Evolutionary conservation across 1,140 invertebrate species (phyloP).

Genomic region (Magallana gigas): DNA sequence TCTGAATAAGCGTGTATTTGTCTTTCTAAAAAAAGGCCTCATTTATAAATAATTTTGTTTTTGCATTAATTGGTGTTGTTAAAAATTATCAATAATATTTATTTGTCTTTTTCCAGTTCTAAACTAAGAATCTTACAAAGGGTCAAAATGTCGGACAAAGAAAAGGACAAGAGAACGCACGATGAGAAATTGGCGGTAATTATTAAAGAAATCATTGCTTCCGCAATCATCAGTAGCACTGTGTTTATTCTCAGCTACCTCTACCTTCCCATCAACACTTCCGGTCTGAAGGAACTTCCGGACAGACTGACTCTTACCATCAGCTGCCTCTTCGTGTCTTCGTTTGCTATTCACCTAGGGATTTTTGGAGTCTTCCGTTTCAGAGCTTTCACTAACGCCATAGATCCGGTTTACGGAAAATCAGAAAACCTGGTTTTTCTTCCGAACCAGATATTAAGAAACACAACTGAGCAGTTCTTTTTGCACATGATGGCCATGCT

Average conservation of each 20-base stretch:
- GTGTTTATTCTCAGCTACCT: not conserved
- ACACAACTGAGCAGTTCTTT: constrained; percentile 48
- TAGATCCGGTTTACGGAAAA: not conserved
- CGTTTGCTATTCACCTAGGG: not conserved
- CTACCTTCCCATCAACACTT: not conserved
- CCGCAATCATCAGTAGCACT: not conserved
- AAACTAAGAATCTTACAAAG: too few relatives aligned
- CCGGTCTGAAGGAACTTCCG: not conserved
- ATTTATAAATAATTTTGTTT: too few relatives aligned
- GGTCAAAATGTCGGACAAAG: too few relatives aligned
- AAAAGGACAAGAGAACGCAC: too few relatives aligned
- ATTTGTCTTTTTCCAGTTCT: too few relatives aligned
- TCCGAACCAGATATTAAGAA: constrained; percentile 29
- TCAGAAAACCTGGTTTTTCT: constrained; percentile 37
- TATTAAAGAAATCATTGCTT: not conserved
- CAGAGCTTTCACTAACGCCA: not conserved
- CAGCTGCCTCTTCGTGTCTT: not conserved
- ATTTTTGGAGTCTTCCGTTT: not conserved
- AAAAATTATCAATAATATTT: too few relatives aligned
- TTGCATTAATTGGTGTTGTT: too few relatives aligned
- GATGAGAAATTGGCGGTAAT: not conserved
- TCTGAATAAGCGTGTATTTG: too few relatives aligned
- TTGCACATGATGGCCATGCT: constrained; percentile 15
- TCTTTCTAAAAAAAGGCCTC: too few relatives aligned
- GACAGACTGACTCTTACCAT: not conserved